Percentiles rank a stretch among this genome's conserved stretches.
Evolutionary conservation across 2,797 vertebrate genomes (phyloP).

Genomic region (Avahi laniger): DNA sequence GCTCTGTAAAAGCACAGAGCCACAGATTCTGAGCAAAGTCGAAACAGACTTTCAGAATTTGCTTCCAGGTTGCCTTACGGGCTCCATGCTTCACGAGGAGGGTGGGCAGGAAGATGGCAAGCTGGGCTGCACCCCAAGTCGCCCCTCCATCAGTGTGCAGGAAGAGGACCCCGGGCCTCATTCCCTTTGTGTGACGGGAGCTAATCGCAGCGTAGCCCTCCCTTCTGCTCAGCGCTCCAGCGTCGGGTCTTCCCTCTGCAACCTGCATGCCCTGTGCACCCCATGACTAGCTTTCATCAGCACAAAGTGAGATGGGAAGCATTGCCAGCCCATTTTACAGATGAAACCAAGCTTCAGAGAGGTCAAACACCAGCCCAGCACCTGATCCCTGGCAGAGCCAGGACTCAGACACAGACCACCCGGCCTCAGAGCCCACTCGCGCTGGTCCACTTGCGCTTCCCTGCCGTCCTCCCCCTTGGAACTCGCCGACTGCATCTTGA

Average conservation of each 20-base stretch:
- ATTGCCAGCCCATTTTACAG: not conserved
- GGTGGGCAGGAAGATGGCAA: fast-evolving
- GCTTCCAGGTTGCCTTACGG: not conserved
- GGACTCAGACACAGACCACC: not conserved
- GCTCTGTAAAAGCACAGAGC: not conserved
- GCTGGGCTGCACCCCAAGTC: fast-evolving
- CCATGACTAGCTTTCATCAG: not conserved
- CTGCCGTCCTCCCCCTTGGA: not conserved
- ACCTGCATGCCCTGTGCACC: not conserved
- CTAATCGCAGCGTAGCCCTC: fast-evolving
- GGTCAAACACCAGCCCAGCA: not conserved
- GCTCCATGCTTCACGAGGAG: not conserved
- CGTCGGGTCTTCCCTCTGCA: not conserved
- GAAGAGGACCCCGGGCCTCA: fast-evolving
- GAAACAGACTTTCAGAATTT: not conserved
- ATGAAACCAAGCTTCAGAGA: not conserved
- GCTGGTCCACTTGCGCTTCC: not conserved
- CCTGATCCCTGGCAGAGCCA: no score
- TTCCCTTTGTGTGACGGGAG: not conserved
- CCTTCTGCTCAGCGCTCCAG: not conserved
- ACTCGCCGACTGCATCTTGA: not conserved
- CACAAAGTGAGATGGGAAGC: no score
- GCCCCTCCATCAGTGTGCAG: fast-evolving
- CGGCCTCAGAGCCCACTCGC: not conserved
- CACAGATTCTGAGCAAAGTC: not conserved